Base-by-base conservation (phyloP, 1,140 invertebrate genomes). In the Charaxes varanes region DNA sequence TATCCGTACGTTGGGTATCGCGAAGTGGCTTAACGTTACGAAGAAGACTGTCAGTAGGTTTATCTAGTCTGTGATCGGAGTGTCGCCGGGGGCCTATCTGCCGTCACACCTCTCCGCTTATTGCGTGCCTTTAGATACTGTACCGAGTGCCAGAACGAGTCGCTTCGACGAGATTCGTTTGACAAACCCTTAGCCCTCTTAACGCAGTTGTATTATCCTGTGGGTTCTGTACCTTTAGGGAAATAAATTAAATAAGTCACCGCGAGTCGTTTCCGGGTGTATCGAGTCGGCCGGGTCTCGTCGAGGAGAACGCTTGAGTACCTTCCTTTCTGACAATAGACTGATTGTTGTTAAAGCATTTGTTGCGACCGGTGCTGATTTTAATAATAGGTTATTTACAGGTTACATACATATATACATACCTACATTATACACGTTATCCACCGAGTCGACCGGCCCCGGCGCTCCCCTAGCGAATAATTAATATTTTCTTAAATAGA, bases 381-480 rank as follows among this genome's bases (percentile, higher is more conserved):
- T 81, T n/a, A n/a, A 79, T 64, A 55, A 78, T 80, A 80, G 73
- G 71, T 83, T 83, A 80, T 80, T 80, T 83, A 83, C 79, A 74
- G 74, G 68, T 74, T 78, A 80, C 72, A 82, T 68, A 65, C 61
- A n/a, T n/a, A n/a, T 62, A 74, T 66, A 78, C 62, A 69, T 56
- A 64, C 63, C 59, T 70, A 74, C 66, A 64, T 61, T 73, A 74
- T 76, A 78, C 70, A 77, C 57, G 60, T 66, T 72, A 65, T 58
- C 66, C 64, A 59, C 51, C 45, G 51, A 28, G 53, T 47, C 60
- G 67, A 41, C 55, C 48, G 61, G 61, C 38, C 55, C 51, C 53
- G 42, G 51, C 65, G 55, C 47, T 16, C 16, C 44, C 11, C 34
- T 62, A 67, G 54, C 58, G 55, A 60, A 53, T 61, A 62, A 55